Percentiles rank a stretch among this genome's conserved stretches.
phyloP scores from a whole-genome alignment of 2,797 vertebrate genomes.

The Tangara arthus region DNA sequence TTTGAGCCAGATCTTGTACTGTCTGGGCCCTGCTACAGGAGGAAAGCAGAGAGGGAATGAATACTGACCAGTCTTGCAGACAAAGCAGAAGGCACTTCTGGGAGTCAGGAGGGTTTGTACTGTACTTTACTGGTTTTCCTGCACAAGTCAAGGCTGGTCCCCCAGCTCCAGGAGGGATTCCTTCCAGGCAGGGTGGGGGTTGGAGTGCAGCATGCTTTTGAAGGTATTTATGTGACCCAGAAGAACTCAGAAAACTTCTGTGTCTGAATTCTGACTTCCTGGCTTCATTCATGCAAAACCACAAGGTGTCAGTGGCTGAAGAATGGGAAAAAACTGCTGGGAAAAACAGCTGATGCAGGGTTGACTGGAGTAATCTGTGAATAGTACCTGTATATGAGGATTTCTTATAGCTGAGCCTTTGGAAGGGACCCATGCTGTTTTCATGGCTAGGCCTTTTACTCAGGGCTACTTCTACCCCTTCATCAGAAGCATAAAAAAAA shows the following conservation, averaged over 20 bases:
- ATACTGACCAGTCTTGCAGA: not conserved
- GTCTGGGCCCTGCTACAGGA: not conserved
- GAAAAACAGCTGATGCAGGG: not conserved
- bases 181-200: not conserved
- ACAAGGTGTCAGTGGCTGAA: conserved; percentile 13
- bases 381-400: not conserved
- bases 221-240: not conserved
- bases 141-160: not conserved
- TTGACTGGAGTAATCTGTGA: not conserved
- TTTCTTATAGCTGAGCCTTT: not conserved
- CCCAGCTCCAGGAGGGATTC: not conserved
- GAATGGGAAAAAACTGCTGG: not conserved
- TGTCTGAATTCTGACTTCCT: not conserved
- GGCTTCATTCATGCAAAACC: not conserved
- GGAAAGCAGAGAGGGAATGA: not conserved
- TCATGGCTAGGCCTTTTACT: not conserved
- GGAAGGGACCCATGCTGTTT: not conserved
- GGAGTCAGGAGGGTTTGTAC: not conserved
- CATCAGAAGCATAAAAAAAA: not conserved
- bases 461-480: not conserved
- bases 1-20: not conserved
- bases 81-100: not conserved
- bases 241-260: not conserved
- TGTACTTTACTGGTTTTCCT: not conserved
- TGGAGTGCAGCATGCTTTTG: not conserved